Base-by-base conservation (phyloP, 1,140 invertebrate genomes). In the Dufourea novaeangliae region DNA sequence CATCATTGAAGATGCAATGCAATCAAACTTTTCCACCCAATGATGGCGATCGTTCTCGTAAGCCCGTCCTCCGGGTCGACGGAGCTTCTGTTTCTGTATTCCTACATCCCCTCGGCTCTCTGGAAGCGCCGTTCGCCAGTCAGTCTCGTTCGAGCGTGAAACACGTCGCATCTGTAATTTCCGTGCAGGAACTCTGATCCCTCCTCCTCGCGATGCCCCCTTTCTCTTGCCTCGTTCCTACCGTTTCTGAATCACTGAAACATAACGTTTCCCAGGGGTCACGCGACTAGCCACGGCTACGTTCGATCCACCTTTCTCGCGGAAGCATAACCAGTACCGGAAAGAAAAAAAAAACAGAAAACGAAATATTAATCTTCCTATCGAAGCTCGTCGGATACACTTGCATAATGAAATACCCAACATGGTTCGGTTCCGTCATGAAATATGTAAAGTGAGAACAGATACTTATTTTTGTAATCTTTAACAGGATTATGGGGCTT, bases 141-240 rank as follows among this genome's bases (percentile, higher is more conserved):
- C 79, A 68, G 56, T 68, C 66, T 72, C 67, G 62, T 74, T 85
- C 74, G 44, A 84, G 83, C 75, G 67, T 85, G 71, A 84, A 85
- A 84, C 82, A 76, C 83, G 82, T 80, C 57, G 82, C 82, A 85
- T 82, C 79, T 85, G 83, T 85, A 85, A 85, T 84, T 85, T 84
- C 79, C 83, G 83, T 74, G 74, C 62, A 84, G 74, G 74, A 84
- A 84, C 79, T 78, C 54, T 50, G 61, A 68, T 63, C 71, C n/a
- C 67, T 59, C 39, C 71, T 74, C 63, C 32, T 69, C 57, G 27
- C 52, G 50, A 32, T 52, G 69, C 54, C 68, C n/a, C 66, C 68
- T 59, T 57, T n/a, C 54, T 52, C n/a, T 25, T 39, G n/a, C n/a
- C 32, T 44, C 69, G 52, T 64, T 52, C 34, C 66, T 22, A 77